Conservation (phyloP, 2,113 vertebrate genomes). For the Bubo blakistoni region DNA sequence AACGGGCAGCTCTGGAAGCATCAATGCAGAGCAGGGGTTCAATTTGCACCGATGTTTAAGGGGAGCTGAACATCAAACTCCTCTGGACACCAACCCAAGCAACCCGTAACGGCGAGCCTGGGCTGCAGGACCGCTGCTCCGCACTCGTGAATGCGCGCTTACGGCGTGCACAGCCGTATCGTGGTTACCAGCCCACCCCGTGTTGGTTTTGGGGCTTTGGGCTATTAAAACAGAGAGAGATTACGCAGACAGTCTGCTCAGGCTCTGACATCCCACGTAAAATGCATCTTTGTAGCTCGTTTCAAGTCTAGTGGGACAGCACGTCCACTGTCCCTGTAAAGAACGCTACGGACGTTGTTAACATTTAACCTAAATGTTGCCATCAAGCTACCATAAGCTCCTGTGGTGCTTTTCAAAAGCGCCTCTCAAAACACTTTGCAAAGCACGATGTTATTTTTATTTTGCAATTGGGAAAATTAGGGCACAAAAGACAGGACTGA, state of each 20-base stretch:
- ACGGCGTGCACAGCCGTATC: not conserved
- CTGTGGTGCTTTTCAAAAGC: not conserved
- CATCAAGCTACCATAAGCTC: not conserved
- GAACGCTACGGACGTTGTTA: not conserved
- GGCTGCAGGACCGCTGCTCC: not conserved
- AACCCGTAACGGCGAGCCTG: fast-evolving
- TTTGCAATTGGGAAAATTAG: not conserved
- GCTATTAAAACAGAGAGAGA: not conserved
- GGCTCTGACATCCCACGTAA: not conserved
- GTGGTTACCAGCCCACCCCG: not conserved
- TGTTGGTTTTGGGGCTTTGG: not conserved
- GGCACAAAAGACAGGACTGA: not conserved
- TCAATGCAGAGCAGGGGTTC: not conserved
- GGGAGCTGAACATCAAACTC: not conserved
- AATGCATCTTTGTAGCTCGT: not conserved
- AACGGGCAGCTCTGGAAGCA: not conserved
- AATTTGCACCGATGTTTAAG: no score
- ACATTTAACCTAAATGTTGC: not conserved
- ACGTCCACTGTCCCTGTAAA: not conserved
- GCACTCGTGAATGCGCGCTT: not conserved
- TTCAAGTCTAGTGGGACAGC: not conserved
- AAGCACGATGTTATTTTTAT: not conserved
- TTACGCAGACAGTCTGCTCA: not conserved
- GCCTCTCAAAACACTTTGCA: not conserved
- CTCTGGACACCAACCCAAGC: not conserved